Evolutionary conservation across 2,797 vertebrate species (phyloP), one percentile per base, ranked within the genome.

Genomic region (Channallabes apus): DNA sequence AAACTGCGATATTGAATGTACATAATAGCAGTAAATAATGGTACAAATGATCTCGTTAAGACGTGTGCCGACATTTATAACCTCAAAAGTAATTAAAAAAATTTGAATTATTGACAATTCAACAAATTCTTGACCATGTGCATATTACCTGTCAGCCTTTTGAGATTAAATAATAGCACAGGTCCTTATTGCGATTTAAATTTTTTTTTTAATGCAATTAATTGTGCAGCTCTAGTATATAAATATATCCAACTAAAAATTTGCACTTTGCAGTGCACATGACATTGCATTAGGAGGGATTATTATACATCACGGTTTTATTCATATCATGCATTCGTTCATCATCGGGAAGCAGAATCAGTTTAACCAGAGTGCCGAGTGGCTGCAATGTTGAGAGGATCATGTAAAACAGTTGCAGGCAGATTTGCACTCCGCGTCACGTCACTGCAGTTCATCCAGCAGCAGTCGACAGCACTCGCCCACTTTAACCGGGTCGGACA

Each of bases 391-490:
- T 35, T 59, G 17, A 80, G 51, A 86, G 62, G 72, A 83, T 87
- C 83, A 88, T 86, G 41, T 84, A 80, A 88, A 54, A 78, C 72
- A 81, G 38, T 71, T 82, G 69, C 67, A 67, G 56, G 58, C 73
- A 32, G 46, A 80, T 82, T 35, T 72, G 59, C 18, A 8, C 54
- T 38, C 69, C 24, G 4, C 12, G 71, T 75, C 71, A 77, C 71
- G 89, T 93, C 90, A 94, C 93, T 96, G 95, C 65, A 99, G 92
- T 94, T 97, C 94, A 93, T 97, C 95, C 92, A 99, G 94, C 94
- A 99, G 94, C 90, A 99, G 93, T 91, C 94, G 95, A 93, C 97
- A 99, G 90, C 98, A 99, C 91, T 99, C 97, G 5, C 94, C 97
- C 86, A 99, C 96, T 95, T 99, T 99, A 87, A 94, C 94, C 2